phyloP scores from a whole-genome alignment of 2,113 vertebrate genomes.

The Raja brachyura region DNA sequence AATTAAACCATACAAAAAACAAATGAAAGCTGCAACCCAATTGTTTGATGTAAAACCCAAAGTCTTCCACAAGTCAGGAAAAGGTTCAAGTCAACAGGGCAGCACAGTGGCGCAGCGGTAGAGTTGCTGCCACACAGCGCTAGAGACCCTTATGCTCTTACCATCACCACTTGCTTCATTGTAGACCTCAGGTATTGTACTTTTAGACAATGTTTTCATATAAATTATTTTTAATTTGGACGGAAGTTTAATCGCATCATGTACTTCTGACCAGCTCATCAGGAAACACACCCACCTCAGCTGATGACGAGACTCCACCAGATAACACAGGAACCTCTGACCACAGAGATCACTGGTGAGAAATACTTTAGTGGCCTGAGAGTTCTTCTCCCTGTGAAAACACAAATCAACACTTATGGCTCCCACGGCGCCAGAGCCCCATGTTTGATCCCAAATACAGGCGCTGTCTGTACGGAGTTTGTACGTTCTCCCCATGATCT shows the following conservation, averaged over 20 bases:
- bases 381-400: slow-evolving; percentile 77
- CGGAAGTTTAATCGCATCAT: neutral
- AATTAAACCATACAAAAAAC: neutral
- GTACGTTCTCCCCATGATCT: no score
- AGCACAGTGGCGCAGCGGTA: no score
- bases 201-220: no score
- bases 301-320: slow-evolving; percentile 88
- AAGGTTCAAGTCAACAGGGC: no score
- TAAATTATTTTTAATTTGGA: no score
- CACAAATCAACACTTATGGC: neutral
- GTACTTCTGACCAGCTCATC: neutral
- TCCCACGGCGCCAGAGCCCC: neutral
- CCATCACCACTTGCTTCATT: neutral
- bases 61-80: no score
- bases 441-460: no score
- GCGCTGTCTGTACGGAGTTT: no score
- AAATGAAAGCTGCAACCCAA: neutral
- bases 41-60: no score
- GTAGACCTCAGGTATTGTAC: no score
- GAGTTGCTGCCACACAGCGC: no score
- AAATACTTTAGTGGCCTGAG: slow-evolving; percentile 89
- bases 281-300: slow-evolving; percentile 64
- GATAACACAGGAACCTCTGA: slow-evolving; percentile 83
- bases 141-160: no score
- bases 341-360: slow-evolving; percentile 88